Evolutionary conservation across 2,113 vertebrate genomes (phyloP).

Genomic region (Phalacrocorax brasilianus): DNA sequence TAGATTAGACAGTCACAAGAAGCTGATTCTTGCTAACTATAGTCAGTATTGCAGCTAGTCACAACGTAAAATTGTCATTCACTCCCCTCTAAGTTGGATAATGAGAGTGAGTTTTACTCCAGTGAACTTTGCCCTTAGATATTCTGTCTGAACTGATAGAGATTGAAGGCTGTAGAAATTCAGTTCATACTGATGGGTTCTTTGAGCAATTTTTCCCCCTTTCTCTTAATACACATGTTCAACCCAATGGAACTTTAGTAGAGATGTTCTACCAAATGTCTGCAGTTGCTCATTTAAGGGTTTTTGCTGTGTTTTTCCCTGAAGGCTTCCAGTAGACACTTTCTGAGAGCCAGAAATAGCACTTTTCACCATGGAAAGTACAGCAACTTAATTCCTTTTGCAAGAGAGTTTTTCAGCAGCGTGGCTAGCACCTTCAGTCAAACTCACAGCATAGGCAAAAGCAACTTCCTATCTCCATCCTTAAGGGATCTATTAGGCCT

Average conservation of each 20-base stretch:
- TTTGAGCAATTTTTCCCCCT: not conserved
- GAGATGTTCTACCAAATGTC: not conserved
- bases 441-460: not conserved
- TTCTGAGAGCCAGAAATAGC: not conserved
- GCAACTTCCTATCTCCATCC: not conserved
- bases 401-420: not conserved
- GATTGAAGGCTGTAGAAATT: not conserved
- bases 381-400: not conserved
- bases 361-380: not conserved
- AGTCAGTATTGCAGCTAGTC: not conserved
- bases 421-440: not conserved
- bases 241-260: not conserved
- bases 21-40: not conserved
- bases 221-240: not conserved
- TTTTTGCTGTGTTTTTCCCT: not conserved
- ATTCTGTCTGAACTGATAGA: not conserved
- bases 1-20: not conserved
- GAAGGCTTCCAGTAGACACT: not conserved
- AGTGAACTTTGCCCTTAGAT: not conserved
- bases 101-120: not conserved
- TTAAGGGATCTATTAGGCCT: not conserved
- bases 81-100: not conserved
- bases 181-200: not conserved
- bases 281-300: not conserved
- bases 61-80: not conserved